Evolutionary conservation across 2,797 vertebrate species (phyloP).

Genomic region (Brachyalestes nurse): DNA sequence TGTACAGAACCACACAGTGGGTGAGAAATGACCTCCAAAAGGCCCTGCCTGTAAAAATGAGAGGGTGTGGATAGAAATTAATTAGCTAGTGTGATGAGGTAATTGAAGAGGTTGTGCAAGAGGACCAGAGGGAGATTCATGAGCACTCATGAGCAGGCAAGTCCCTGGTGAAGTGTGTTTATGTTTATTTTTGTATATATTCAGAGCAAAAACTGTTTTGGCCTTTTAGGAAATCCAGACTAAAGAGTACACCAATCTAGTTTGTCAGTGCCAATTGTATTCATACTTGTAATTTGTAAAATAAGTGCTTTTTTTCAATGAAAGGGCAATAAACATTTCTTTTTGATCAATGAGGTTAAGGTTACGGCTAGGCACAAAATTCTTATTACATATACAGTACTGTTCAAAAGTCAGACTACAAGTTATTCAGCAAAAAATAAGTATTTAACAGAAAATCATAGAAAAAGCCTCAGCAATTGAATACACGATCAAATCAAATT

Average conservation of each 20-base stretch:
- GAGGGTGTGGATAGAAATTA: constrained; percentile 24
- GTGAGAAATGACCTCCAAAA: not conserved
- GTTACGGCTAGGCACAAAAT: not conserved
- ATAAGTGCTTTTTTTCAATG: not conserved
- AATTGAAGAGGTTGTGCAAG: constrained; percentile 18
- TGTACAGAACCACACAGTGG: not conserved
- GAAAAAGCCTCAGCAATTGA: not conserved
- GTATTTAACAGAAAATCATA: not conserved
- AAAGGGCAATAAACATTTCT: not conserved
- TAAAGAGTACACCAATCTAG: not conserved
- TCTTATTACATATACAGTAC: not conserved
- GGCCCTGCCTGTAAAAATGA: not conserved
- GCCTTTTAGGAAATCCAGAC: not conserved
- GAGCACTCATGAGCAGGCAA: not conserved
- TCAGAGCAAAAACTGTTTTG: not conserved
- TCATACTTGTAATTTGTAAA: not conserved
- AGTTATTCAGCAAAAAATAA: not conserved
- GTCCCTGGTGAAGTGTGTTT: not conserved
- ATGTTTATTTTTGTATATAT: not conserved
- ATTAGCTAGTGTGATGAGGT: constrained; percentile 28
- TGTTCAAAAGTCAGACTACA: not conserved
- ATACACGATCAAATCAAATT: not conserved
- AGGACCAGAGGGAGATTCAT: constrained; percentile 15
- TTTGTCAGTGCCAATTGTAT: not conserved
- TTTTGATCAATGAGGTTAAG: not conserved